These are phyloP conservation scores for Sebastes steindachneri DNA, from an alignment of 2,797 vertebrate species.

Conservation along the genomic window DNA sequence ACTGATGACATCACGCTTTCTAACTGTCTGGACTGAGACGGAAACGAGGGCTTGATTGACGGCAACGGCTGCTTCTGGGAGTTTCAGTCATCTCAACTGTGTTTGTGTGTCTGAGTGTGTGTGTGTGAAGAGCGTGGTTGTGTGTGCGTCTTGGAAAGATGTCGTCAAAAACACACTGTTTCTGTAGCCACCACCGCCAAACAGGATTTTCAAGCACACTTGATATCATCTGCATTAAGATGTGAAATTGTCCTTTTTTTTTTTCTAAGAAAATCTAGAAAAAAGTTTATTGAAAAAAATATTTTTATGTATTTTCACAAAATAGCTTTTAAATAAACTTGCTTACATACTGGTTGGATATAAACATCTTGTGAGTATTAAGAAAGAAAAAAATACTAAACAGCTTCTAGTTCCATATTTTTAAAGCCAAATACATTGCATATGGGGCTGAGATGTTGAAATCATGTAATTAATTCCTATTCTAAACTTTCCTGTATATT, in stretches of 20 bases:
- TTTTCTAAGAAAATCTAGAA: conserved; percentile 89
- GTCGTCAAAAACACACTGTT: conserved; percentile 83
- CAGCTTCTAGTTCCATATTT: conserved; percentile 92
- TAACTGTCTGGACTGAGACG: conserved; percentile 76
- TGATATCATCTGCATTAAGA: conserved; percentile 96
- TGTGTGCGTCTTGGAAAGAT: conserved; percentile 42
- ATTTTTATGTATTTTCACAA: conserved; percentile 99
- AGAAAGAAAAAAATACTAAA: conserved; percentile 79
- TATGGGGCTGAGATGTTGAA: conserved; percentile 86
- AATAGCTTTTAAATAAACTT: conserved; percentile 99
- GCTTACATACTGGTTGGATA: conserved; percentile 94
- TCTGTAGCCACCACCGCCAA: conserved; percentile 91
- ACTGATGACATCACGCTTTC: conserved; percentile 85
- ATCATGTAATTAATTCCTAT: conserved; percentile 97
- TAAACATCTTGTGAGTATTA: conserved; percentile 81
- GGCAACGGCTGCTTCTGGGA: conserved; percentile 85
- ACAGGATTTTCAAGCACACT: conserved; percentile 98
- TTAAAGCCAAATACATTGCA: conserved; percentile 96
- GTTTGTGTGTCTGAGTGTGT: conserved; percentile 10
- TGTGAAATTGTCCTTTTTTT: conserved; percentile 89
- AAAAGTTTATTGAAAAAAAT: conserved; percentile 86
- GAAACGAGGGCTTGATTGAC: conserved; percentile 88
- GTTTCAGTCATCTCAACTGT: conserved; percentile 83
- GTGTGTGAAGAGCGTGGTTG: background rate
- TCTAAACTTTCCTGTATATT: conserved; percentile 95